Evolutionary conservation across 2,888 invertebrate species (phyloP), one percentile per base, ranked within the genome.

Genomic region (Allolobophora icterica): DNA sequence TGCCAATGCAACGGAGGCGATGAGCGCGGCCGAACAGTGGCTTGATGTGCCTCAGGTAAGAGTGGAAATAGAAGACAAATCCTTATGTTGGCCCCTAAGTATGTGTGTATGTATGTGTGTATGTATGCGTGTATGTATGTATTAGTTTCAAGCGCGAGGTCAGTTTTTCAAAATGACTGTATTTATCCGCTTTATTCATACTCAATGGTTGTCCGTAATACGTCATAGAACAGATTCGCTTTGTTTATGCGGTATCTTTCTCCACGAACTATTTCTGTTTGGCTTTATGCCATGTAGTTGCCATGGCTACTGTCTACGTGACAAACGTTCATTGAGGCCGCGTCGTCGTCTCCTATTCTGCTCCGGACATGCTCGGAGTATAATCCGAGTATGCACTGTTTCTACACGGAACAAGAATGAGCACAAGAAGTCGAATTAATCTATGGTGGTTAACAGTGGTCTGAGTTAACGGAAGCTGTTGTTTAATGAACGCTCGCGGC

Each of bases 1-100:
- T 42, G 96, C 97, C 95, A 98, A 98, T 96, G 98, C 98, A n/a
- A 97, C 97, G 84, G 98, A 98, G 96, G 98, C 98, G 58, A 98
- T 98, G 98, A 97, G 97, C 92, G 96, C 97, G 91, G 98, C 98
- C 84, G 98, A 98, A 95, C 97, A 98, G 95, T 98, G 97, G 97
- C 96, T 98, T 89, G 97, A 97, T 95, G 97, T 98, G 93, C 97
- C 98, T 89, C 97, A 98, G 96, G 97, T 97, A 94, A 92, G 94
- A 90, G 4, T n/a, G 71, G 15, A 30, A 87, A 4, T 87, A 1
- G 24, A 87, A 24, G 6, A 30, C 35, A 8, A 35, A 89, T 13
- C 33, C 21, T 89, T 89, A 38, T 40, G 8, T n/a, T n/a, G n/a
- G n/a, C n/a, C n/a, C n/a, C 1, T 34, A 89, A 24, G 11, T 38